phyloP scores from a whole-genome alignment of 2,797 vertebrate species.

The Clamator glandarius region DNA sequence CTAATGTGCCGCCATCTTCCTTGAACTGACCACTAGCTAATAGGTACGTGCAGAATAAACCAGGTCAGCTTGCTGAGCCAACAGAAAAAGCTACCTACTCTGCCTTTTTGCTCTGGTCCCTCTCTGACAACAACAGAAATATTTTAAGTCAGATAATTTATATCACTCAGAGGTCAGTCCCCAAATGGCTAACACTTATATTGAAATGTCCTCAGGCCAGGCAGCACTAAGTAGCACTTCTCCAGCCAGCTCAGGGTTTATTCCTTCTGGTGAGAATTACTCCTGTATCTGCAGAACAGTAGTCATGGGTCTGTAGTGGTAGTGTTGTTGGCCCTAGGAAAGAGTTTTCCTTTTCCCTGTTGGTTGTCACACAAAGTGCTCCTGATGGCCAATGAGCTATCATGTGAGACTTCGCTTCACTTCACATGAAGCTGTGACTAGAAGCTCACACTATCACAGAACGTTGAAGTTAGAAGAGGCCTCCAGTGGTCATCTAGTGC shows the following conservation, averaged over 20 bases:
- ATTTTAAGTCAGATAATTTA: background rate
- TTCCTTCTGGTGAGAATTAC: background rate
- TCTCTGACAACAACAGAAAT: background rate
- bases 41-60: background rate
- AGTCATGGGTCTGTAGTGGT: background rate
- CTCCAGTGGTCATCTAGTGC: background rate
- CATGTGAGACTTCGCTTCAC: background rate
- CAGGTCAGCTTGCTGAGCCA: background rate
- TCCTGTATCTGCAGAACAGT: background rate
- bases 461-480: background rate
- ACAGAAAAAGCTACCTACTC: background rate
- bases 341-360: background rate
- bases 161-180: background rate
- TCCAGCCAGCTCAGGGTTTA: background rate
- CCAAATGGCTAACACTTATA: background rate
- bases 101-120: background rate
- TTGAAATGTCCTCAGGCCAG: fast-evolving
- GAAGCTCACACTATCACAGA: background rate
- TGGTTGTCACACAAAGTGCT: background rate
- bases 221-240: background rate
- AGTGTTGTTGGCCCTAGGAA: background rate
- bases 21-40: background rate
- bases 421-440: background rate
- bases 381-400: background rate
- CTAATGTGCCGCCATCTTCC: background rate